Conservation (phyloP, 1,140 invertebrate genomes). For the Drusus annulatus region DNA sequence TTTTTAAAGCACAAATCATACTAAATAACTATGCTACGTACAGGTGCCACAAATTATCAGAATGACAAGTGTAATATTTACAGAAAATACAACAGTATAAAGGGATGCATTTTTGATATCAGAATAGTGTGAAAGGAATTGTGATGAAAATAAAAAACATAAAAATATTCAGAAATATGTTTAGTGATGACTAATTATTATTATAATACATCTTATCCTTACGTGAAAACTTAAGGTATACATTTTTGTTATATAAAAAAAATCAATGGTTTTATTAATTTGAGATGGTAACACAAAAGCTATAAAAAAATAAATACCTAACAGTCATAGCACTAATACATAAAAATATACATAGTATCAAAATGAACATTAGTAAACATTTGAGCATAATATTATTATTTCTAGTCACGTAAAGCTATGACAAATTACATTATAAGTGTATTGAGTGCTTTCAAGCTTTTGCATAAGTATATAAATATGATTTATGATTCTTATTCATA, state of each 20-base stretch:
- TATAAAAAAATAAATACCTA: conserved; percentile 17
- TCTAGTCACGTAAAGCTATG: conserved; percentile 15
- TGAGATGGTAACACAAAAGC: conserved; percentile 35
- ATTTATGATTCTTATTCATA: no score
- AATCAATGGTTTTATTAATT: conserved; percentile 36
- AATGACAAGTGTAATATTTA: conserved; percentile 2
- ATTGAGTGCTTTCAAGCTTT: no score
- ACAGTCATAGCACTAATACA: conserved; percentile 16
- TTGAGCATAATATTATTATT: conserved; percentile 26
- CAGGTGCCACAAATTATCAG: background rate
- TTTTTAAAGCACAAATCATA: no score
- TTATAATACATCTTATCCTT: background rate
- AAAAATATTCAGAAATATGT: conserved; percentile 20
- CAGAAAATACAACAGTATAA: background rate
- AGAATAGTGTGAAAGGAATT: background rate
- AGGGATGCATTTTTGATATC: background rate
- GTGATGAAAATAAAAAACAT: conserved; percentile 12
- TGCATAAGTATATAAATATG: no score
- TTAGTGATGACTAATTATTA: conserved; percentile 24
- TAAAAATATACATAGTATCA: conserved; percentile 11
- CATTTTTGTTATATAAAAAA: conserved; percentile 25
- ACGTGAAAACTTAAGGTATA: conserved; percentile 13
- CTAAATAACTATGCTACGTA: no score
- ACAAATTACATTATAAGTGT: no score
- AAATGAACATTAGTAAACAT: conserved; percentile 21